phyloP scores from a whole-genome alignment of 2,797 vertebrate genomes.

The Dermochelys coriacea region DNA sequence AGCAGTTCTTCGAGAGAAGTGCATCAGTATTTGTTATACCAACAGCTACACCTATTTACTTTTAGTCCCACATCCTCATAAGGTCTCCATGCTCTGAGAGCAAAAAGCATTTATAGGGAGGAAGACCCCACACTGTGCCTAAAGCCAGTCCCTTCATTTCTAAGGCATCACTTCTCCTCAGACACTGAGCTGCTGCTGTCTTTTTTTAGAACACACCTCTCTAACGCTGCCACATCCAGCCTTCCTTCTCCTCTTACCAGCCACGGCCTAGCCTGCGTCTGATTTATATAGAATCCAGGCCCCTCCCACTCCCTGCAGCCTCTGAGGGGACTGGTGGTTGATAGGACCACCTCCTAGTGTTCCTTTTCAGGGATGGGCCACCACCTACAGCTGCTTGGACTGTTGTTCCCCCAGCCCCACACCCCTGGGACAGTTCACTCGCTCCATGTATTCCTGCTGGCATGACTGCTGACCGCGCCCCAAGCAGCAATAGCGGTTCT shows the following conservation, averaged over 20 bases:
- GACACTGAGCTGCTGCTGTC: not conserved
- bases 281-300: not conserved
- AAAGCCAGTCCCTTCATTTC: not conserved
- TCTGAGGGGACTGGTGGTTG: not conserved
- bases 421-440: not conserved
- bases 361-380: not conserved
- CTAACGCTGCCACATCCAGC: no score
- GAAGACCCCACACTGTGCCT: not conserved
- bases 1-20: not conserved
- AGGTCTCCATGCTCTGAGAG: not conserved
- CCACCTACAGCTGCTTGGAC: no score
- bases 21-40: not conserved
- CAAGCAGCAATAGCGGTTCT: not conserved
- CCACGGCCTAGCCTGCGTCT: not conserved
- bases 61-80: not conserved
- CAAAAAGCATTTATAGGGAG: not conserved
- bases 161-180: not conserved
- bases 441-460: not conserved
- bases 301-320: not conserved
- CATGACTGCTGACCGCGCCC: no score
- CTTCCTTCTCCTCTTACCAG: no score
- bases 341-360: not conserved
- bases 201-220: no score
- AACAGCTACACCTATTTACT: not conserved
- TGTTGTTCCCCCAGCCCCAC: not conserved